phyloP scores from a whole-genome alignment of 2,797 vertebrate genomes.

The Rhinichthys osculus region DNA sequence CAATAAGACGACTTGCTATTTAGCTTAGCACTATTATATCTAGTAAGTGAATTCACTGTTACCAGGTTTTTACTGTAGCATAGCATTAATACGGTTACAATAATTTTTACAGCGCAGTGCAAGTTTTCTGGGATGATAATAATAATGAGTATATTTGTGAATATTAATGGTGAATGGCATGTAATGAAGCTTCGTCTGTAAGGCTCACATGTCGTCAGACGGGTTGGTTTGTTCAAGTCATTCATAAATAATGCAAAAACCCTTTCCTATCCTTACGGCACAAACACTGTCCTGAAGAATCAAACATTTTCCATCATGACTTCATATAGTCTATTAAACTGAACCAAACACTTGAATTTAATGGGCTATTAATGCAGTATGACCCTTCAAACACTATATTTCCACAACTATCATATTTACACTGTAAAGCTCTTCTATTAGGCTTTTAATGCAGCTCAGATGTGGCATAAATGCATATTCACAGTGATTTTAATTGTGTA shows the following conservation, averaged over 20 bases:
- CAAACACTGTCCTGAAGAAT: neutral
- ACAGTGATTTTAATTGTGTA: neutral
- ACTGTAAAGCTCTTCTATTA: neutral
- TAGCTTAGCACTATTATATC: too few relatives aligned
- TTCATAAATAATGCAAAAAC: constrained; percentile 15
- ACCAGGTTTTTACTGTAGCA: too few relatives aligned
- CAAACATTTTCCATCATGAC: neutral
- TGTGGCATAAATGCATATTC: neutral
- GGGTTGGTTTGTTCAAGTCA: neutral
- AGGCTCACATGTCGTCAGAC: neutral
- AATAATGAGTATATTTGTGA: neutral
- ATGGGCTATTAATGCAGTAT: neutral
- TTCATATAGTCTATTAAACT: neutral
- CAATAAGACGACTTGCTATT: too few relatives aligned
- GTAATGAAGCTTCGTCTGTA: neutral
- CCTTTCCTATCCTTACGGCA: neutral
- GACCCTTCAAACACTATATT: neutral
- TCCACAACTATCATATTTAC: neutral
- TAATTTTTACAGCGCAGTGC: neutral
- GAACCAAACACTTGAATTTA: too few relatives aligned
- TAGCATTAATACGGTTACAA: accelerated
- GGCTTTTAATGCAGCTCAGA: neutral
- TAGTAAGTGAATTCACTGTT: too few relatives aligned
- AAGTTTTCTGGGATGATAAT: neutral
- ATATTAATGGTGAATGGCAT: neutral